Base-by-base conservation (phyloP, 1,140 invertebrate genomes). In the Drosophila nebulosa region DNA sequence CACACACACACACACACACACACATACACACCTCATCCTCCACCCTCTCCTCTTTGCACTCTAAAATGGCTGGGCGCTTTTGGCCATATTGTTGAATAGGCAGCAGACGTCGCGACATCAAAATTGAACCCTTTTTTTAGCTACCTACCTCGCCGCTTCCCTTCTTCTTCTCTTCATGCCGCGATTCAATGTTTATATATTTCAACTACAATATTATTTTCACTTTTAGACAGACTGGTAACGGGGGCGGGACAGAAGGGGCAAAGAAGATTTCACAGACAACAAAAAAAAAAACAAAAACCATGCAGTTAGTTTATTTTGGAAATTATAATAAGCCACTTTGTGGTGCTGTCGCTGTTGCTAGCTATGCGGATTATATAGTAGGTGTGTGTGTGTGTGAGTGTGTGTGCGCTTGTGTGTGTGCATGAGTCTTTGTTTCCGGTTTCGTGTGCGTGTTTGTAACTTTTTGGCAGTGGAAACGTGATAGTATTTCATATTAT, bases 291-390 rank as follows among this genome's bases (percentile, higher is more conserved):
- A 52, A 14, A 51, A 32, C 50, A 59, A 69, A 64, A 64, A 60
- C 67, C 32, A 69, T 51, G 62, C 70, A 74, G 62, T 78, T 63
- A 73, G 83, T 79, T 81, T 88, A 76, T 86, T 78, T 81, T 69
- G 71, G 50, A 78, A 86, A 88, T 68, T 88, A 88, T 83, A 88
- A 83, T 78, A 83, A 86, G 75, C 78, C 68, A 81, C 78, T 72
- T 59, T 69, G 83, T 56, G 55, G 67, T 56, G 26, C 14, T 10
- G 39, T 46, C 16, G 39, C 39, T 46, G 16, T 46, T 21, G 39
- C 39, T 16, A 18, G 14, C 39, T 42, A 14, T 42, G 14, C 14
- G 39, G 39, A 46, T 46, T 46, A 46, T 21, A 9, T 2, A 21
- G 16, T 35, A 18, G 35, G 14, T 56, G 14, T 35, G 30, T 57